Evolutionary conservation across 2,888 invertebrate species (phyloP), one percentile per base, ranked within the genome.

Genomic region (Chloroclysta siterata): DNA sequence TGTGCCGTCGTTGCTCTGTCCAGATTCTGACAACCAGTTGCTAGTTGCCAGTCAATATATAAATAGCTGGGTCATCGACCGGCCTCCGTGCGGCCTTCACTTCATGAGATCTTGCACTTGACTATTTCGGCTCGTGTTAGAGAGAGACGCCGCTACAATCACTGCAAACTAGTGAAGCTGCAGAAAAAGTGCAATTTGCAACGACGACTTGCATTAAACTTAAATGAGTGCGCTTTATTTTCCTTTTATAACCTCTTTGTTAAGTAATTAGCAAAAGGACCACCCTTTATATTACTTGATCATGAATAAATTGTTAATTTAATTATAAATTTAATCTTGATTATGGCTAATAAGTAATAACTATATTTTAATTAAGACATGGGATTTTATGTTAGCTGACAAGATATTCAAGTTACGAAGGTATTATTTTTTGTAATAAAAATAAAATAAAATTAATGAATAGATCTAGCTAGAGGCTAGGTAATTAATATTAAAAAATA

Each of bases 1-100:
- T 82, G 75, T 66, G 70, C 60, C 66, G 66, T 65, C 53, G 60
- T 22, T 57, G 56, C 51, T 66, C 68, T 65, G 58, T 64, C 68
- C 79, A 50, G 56, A 65, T 57, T 56, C 60, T 64, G 77, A 72
- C 75, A 75, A 78, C 79, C 78, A 77, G 80, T 77, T 74, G 78
- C 76, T 69, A 72, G 72, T 64, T 69, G 72, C 74, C 73, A 73
- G 73, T 72, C 73, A 74, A 67, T 69, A 79, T 89, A 90, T 89
- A 89, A 90, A 92, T 91, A 91, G 91, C 86, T 74, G 80, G 89
- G 90, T 90, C 92, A 82, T 70, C 80, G 90, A 88, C 91, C 92
- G 92, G 85, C 92, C 92, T 93, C 84, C 77, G 80, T 70, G 75
- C 90, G 92, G 84, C 92, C 92, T 92, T 92, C 92, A 84, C 85